Percentiles rank a stretch among this genome's conserved stretches.
These are phyloP conservation scores for Rugalucina vietnamica DNA, from an alignment of 2,888 invertebrate species.

Conservation along the genomic window DNA sequence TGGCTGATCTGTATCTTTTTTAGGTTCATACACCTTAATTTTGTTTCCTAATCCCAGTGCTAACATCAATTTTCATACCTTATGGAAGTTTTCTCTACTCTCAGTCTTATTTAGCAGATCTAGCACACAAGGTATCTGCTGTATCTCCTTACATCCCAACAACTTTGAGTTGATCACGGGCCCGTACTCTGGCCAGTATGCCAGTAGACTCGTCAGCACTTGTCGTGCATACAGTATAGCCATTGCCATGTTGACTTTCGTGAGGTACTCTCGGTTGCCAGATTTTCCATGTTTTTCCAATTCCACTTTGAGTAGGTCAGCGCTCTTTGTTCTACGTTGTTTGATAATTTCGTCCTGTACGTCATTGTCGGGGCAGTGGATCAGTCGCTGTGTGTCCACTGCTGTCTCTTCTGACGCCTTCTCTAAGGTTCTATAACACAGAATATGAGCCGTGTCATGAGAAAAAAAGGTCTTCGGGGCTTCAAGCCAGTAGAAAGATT, in stretches of 20 bases:
- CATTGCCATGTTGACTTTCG: conserved; percentile 80
- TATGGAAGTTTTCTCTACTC: conserved; percentile 76
- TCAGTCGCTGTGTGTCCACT: conserved; percentile 76
- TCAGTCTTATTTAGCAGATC: conserved; percentile 81
- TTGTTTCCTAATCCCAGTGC: no score
- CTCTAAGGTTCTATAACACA: conserved; percentile 61
- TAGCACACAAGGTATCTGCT: conserved; percentile 81
- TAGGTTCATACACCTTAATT: no score
- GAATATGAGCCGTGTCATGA: no score
- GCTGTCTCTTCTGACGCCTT: conserved; percentile 77
- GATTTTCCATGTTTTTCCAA: conserved; percentile 79
- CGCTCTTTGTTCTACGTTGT: conserved; percentile 76
- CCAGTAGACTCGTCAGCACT: conserved; percentile 79
- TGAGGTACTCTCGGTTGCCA: conserved; percentile 74
- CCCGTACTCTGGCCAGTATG: conserved; percentile 80
- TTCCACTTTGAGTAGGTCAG: conserved; percentile 79
- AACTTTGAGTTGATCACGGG: conserved; percentile 78
- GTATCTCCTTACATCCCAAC: conserved; percentile 79
- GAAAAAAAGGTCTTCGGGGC: no score
- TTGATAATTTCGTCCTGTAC: conserved; percentile 76
- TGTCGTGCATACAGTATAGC: conserved; percentile 80
- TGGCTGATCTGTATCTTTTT: no score
- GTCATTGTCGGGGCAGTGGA: conserved; percentile 75
- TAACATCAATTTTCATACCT: conserved; percentile 69
- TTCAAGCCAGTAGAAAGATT: no score